These are phyloP conservation scores for Nasonia vitripennis DNA, from an alignment of 1,140 invertebrate genomes.

Conservation along the genomic window DNA sequence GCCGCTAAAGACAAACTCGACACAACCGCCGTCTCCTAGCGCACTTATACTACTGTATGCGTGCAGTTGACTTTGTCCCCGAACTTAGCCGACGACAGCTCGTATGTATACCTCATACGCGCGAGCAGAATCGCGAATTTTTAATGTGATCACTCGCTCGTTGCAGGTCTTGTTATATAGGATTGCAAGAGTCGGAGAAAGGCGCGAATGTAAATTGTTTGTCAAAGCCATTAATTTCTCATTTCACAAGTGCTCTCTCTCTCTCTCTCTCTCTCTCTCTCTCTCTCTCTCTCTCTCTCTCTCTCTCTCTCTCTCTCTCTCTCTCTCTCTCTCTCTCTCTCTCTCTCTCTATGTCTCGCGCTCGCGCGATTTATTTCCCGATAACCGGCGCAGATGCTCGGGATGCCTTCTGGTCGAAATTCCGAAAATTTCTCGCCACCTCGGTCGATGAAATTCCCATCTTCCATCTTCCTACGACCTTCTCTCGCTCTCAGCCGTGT, in stretches of 20 bases:
- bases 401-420: constrained; percentile 33
- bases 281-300: too few species aligned
- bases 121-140: too few species aligned
- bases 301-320: background rate
- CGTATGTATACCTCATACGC: background rate
- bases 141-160: too few species aligned
- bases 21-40: background rate
- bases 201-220: constrained; percentile 9
- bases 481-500: constrained; percentile 4
- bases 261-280: too few species aligned
- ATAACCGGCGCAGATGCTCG: constrained; percentile 30
- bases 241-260: constrained; percentile 25
- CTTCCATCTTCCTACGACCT: constrained; percentile 31
- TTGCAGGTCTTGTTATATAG: background rate
- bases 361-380: constrained; percentile 33
- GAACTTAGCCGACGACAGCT: background rate
- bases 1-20: constrained; percentile 7
- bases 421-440: constrained; percentile 42
- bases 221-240: constrained; percentile 24
- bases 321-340: too few species aligned
- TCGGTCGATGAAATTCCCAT: constrained; percentile 41
- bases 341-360: too few species aligned
- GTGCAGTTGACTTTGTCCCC: background rate
- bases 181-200: background rate
- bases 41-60: too few species aligned